Base-by-base conservation (phyloP, 1,140 invertebrate species). In the Nixonia krombeini region DNA sequence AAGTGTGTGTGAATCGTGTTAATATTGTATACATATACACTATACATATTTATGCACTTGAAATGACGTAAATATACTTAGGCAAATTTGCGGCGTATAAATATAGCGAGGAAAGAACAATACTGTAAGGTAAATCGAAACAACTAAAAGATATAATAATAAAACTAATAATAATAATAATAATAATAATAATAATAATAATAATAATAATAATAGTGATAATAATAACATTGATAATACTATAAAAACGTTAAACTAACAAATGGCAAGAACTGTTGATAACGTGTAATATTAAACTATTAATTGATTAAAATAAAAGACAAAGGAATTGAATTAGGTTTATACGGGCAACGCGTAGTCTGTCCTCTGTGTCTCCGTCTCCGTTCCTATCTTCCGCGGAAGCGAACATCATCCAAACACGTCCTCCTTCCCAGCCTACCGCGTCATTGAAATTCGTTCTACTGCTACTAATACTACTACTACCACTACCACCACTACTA, bases 271-370 rank as follows among this genome's bases (percentile, higher is more conserved):
- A 79, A 75, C 55, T 79, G 76, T 82, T 80, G 59, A 81, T 81
- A 73, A 80, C 80, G 79, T 74, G 47, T 81, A 82, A 80, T 73
- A 75, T 73, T 75, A 75, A 78, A 51, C 67, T 64, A 80, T 75
- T 78, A 73, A 75, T 76, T 78, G 76, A 82, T 75, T 61, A 70
- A 80, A 83, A 70, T 80, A 79, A 82, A 81, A 66, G 65, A 82
- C 76, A 62, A 82, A 80, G 81, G 81, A 84, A 83, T 83, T 83
- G 82, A 84, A 80, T 74, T 83, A 84, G 80, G 73, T 78, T 83
- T 59, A 61, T 67, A 74, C 64, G 74, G 73, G 58, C 70, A 73
- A 78, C 64, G 63, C 55, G 62, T 74, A 74, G 70, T 76, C 52
- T 75, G 68, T 81, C 69, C 75, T 68, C 76, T 42, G 72, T 73